These are phyloP conservation scores for Adrianichthys oophorus DNA, from an alignment of 2,797 vertebrate genomes.

Conservation along the genomic window DNA sequence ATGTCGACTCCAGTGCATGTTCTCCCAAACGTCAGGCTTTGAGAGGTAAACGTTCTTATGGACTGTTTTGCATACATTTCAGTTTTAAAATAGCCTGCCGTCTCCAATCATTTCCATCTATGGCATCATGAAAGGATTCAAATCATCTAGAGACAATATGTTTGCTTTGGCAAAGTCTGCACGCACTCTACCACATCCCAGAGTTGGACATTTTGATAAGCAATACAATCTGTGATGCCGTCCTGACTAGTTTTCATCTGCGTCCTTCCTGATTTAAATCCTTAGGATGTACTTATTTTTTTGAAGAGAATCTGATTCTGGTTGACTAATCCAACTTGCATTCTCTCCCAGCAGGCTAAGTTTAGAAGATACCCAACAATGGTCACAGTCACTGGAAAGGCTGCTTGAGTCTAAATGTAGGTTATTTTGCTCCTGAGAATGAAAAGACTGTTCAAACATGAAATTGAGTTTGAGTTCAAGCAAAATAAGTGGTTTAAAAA, in stretches of 20 bases:
- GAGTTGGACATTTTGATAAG: slow-evolving; percentile 53
- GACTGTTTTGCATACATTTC: slow-evolving; percentile 70
- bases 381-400: slow-evolving; percentile 86
- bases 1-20: slow-evolving; percentile 80
- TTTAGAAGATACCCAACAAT: slow-evolving; percentile 85
- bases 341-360: slow-evolving; percentile 78
- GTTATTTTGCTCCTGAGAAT: slow-evolving; percentile 39
- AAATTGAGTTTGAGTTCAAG: slow-evolving; percentile 27
- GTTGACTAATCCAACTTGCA: slow-evolving; percentile 50
- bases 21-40: slow-evolving; percentile 71
- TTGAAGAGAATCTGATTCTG: slow-evolving; percentile 52
- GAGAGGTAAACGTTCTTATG: slow-evolving; percentile 76
- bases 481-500: slow-evolving; percentile 8
- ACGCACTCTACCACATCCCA: slow-evolving; percentile 40
- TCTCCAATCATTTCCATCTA: slow-evolving; percentile 69
- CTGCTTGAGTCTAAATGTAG: slow-evolving; percentile 87
- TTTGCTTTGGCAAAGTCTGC: slow-evolving; percentile 65
- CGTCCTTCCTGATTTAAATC: slow-evolving; percentile 1
- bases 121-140: slow-evolving; percentile 68
- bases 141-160: slow-evolving; percentile 60
- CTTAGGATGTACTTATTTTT: slow-evolving; percentile 2
- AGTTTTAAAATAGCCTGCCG: slow-evolving; percentile 65
- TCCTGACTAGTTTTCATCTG: slow-evolving; percentile 28
- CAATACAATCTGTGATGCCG: slow-evolving; percentile 32
- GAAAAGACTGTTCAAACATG: slow-evolving; percentile 23